A percentile compares a stretch with the other conserved stretches of the same genome.
Evolutionary conservation across 2,113 vertebrate species (phyloP).

Genomic region (Ibidorhyncha struthersii): DNA sequence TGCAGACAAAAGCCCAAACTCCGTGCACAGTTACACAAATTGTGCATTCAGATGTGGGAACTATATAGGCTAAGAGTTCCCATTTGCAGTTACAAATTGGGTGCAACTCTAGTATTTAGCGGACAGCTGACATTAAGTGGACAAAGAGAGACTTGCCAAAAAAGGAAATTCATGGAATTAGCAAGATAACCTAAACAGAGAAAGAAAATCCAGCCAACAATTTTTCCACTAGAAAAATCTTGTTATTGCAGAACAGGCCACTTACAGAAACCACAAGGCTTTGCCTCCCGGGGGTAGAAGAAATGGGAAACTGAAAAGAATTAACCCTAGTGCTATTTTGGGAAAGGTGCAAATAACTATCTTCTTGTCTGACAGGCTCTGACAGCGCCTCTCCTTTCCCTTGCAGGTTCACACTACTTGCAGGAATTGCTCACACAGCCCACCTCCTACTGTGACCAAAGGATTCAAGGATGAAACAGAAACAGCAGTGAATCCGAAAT

Average conservation of each 20-base stretch:
- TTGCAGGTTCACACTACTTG: neutral
- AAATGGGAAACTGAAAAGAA: neutral
- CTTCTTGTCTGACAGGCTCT: neutral
- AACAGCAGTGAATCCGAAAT: neutral
- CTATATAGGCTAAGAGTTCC: neutral
- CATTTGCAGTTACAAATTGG: neutral
- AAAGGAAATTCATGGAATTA: neutral
- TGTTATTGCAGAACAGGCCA: neutral
- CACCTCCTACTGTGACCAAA: neutral
- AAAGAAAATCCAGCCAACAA: neutral
- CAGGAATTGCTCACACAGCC: neutral
- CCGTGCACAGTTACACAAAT: neutral
- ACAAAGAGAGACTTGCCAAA: neutral
- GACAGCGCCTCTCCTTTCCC: neutral
- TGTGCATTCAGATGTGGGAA: neutral
- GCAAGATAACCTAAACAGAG: neutral
- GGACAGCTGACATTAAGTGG: neutral
- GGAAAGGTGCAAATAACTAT: neutral
- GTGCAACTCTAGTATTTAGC: neutral
- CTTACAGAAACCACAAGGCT: neutral
- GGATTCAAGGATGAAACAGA: neutral
- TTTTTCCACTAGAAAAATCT: neutral
- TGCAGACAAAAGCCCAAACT: neutral
- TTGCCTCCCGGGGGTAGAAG: neutral
- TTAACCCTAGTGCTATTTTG: neutral